Evolutionary conservation across 1,140 invertebrate genomes (phyloP), one percentile per base, ranked within the genome.

Genomic region (Neodiprion fabricii): DNA sequence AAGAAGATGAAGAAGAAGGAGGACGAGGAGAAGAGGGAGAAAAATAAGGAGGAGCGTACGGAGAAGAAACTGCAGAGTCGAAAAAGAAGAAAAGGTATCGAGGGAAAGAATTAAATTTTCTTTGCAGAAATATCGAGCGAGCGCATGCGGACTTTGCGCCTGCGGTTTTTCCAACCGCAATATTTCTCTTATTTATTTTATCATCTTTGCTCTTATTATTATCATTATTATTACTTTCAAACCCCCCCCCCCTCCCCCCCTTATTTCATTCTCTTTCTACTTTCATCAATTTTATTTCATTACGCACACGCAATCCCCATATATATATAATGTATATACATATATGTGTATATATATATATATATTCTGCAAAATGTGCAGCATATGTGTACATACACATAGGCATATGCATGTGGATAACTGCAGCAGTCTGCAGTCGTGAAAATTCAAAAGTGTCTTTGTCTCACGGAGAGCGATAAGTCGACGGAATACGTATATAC

Each of bases 21-120:
- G 28, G 71, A 7, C 12, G 65, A 50, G 48, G 65, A 61, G 40
- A 40, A 21, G 72, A 72, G 17, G 65, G 14, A 8, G 53, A 66
- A 61, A 67, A 48, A 72, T 1, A 14, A 21, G 21, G 61, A 7
- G 61, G 61, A 21, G 14, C 3, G 21, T 66, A 21, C 61, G 21
- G 21, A 66, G 61, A 66, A 66, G 14, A n/a, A 66, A 66, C 61
- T 66, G 61, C 61, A 21, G 61, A 66, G 61, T 40, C 28, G 28
- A 40, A 66, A 82, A 78, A 78, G 40, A 69, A 68, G 17, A 74
- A 67, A 40, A 67, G 14, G 40, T n/a, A n/a, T 5, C 5, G 28
- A 61, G n/a, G 53, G n/a, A 17, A 61, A 61, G 53, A 61, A 61
- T 61, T 61, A 61, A 61, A 17, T 61, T 61, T 61, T 61, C 53